Conservation (phyloP, 64 coral and sea anemone genomes). For the Montipora foliosa region DNA sequence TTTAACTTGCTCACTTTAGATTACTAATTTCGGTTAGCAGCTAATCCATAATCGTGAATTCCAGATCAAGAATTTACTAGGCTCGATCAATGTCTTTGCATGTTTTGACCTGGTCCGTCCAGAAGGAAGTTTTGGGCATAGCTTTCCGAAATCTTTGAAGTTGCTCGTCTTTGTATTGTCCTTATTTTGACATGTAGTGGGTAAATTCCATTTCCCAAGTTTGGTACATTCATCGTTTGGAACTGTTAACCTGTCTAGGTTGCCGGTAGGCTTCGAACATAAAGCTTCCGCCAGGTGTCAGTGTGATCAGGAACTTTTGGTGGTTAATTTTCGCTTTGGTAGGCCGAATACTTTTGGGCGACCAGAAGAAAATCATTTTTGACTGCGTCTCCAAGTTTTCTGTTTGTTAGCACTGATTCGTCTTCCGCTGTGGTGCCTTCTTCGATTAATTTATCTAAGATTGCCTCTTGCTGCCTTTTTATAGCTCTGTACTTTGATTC, state of each 20-base stretch:
- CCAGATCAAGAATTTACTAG: conserved; percentile 66
- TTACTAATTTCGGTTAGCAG: too few relatives aligned
- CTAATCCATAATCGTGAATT: conserved; percentile 76
- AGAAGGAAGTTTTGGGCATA: conserved; percentile 35
- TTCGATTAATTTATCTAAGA: too few relatives aligned
- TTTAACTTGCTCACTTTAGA: too few relatives aligned
- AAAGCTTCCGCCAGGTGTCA: not conserved
- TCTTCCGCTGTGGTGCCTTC: not conserved
- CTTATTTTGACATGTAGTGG: too few relatives aligned
- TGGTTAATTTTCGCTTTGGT: not conserved
- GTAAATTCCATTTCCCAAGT: too few relatives aligned
- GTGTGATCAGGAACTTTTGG: not conserved
- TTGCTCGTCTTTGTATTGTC: too few relatives aligned
- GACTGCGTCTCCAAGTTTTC: conserved; percentile 37
- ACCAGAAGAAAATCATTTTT: conserved; percentile 21
- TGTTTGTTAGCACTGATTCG: not conserved
- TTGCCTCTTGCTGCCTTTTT: conserved; percentile 58
- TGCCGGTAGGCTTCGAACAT: not conserved
- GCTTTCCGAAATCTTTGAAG: conserved; percentile 23
- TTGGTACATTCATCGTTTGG: too few relatives aligned
- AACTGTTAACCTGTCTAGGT: too few relatives aligned
- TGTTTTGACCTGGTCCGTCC: not conserved
- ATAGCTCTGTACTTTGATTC: conserved; percentile 25
- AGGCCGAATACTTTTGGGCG: not conserved
- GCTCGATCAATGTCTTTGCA: conserved; percentile 20